A percentile compares a stretch with the other conserved stretches of the same genome.
phyloP scores from a whole-genome alignment of 2,888 invertebrate genomes.

The Diachrysia chrysitis region DNA sequence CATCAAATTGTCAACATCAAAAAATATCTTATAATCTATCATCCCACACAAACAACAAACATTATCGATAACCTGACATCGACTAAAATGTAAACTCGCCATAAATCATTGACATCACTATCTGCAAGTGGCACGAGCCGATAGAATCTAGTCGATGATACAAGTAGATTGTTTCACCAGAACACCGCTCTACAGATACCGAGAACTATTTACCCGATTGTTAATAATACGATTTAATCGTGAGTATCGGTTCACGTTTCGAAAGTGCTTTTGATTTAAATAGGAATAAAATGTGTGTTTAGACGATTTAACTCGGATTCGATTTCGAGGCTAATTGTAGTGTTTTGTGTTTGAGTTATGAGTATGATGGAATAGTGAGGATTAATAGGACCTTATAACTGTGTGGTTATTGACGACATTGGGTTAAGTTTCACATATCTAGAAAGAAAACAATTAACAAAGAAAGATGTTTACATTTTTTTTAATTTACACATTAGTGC shows the following conservation, averaged over 20 bases:
- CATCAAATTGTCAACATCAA: background rate
- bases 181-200: constrained; percentile 73
- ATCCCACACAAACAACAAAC: background rate
- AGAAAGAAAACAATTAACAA: too few relatives aligned
- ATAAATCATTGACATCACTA: constrained; percentile 70
- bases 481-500: too few relatives aligned
- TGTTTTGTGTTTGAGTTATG: background rate
- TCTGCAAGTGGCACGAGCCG: constrained; percentile 87
- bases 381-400: too few relatives aligned
- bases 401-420: too few relatives aligned
- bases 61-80: constrained; percentile 52
- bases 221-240: constrained; percentile 75
- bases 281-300: constrained; percentile 48
- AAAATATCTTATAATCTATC: background rate
- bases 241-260: constrained; percentile 75
- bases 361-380: background rate
- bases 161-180: constrained; percentile 86
- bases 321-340: constrained; percentile 9
- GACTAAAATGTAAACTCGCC: constrained; percentile 50
- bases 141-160: constrained; percentile 86
- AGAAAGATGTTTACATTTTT: too few relatives aligned
- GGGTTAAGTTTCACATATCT: too few relatives aligned
- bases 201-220: constrained; percentile 72
- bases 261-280: constrained; percentile 67
- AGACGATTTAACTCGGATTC: constrained; percentile 4